These are phyloP conservation scores for Halichoeres trimaculatus DNA, from an alignment of 2,113 vertebrate species.

Conservation along the genomic window DNA sequence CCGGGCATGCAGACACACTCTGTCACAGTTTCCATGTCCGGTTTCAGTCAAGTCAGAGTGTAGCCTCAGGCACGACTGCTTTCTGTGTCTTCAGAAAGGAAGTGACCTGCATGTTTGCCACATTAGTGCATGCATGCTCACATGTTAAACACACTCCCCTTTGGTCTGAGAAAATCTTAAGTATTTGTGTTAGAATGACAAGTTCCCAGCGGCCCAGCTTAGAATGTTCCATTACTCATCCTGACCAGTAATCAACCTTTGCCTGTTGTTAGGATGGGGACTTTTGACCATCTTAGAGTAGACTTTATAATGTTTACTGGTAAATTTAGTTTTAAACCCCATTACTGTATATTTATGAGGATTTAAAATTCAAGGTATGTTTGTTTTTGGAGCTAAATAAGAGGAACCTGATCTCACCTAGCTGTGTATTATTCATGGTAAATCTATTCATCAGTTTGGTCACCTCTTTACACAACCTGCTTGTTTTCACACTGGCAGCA, in stretches of 20 bases:
- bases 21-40: constrained; percentile 75
- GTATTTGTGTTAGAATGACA: constrained; percentile 37
- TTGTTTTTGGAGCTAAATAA: too few species aligned
- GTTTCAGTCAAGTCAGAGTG: constrained; percentile 45
- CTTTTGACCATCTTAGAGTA: constrained; percentile 9
- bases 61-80: constrained; percentile 57
- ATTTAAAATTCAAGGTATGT: too few species aligned
- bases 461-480: neutral
- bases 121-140: constrained; percentile 54
- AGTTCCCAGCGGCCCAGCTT: constrained; percentile 8
- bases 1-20: constrained; percentile 37
- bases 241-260: neutral
- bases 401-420: too few species aligned
- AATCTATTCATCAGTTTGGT: neutral
- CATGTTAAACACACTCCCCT: constrained; percentile 34
- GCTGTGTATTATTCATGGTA: too few species aligned
- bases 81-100: constrained; percentile 67
- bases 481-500: neutral
- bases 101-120: constrained; percentile 66
- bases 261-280: constrained; percentile 4
- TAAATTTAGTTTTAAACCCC: too few species aligned
- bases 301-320: neutral
- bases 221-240: constrained; percentile 33
- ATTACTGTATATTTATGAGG: too few species aligned
- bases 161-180: constrained; percentile 23